Evolutionary conservation across 2,113 vertebrate species (phyloP).

Genomic region (Corydoras sp.): DNA sequence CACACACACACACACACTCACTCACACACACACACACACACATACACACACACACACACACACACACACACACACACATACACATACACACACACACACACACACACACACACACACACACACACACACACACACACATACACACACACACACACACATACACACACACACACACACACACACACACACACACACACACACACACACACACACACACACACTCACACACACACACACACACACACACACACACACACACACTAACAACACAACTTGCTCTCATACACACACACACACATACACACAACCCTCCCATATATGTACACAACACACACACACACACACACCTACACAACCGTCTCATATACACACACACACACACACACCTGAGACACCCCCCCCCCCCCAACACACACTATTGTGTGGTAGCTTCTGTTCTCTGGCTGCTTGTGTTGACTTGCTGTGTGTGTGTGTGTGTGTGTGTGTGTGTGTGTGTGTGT

Average conservation of each 20-base stretch:
- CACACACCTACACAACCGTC: background rate
- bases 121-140: no score
- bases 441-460: background rate
- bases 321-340: conserved; percentile 5
- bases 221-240: conserved; percentile 27
- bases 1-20: no score
- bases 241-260: conserved; percentile 27
- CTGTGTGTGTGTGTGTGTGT: background rate
- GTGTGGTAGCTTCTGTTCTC: background rate
- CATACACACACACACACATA: no score
- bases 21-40: conserved; percentile 6
- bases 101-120: no score
- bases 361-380: background rate
- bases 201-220: no score
- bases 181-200: background rate
- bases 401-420: background rate
- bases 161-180: background rate
- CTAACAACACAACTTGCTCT: background rate
- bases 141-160: conserved; percentile 36
- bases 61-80: conserved; percentile 2
- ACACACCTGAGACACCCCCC: conserved; percentile 1
- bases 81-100: background rate
- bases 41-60: background rate
- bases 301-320: background rate
- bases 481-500: no score